phyloP scores from a whole-genome alignment of 1,140 invertebrate genomes.

The Ips nitidus region DNA sequence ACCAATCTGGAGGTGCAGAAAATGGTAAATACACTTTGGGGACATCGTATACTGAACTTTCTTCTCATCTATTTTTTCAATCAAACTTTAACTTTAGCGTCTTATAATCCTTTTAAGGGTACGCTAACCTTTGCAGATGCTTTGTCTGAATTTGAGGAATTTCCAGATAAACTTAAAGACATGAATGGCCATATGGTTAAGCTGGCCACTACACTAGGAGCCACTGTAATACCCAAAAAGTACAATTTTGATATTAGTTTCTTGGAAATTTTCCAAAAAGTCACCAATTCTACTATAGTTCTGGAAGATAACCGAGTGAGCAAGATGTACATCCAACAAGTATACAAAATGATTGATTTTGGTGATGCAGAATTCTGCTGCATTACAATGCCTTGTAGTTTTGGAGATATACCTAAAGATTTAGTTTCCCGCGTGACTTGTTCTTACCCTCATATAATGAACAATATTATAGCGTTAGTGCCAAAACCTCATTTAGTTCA shows the following conservation, averaged over 20 bases:
- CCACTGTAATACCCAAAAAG: background rate
- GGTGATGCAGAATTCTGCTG: constrained; percentile 4
- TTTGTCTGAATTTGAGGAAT: constrained; percentile 6
- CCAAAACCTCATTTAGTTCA: constrained; percentile 1
- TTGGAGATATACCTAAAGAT: background rate
- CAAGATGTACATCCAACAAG: background rate
- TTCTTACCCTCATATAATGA: constrained; percentile 14
- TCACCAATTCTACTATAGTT: constrained; percentile 2
- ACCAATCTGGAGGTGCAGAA: no score
- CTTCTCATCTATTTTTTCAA: no score
- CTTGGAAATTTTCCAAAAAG: background rate
- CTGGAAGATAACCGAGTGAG: background rate
- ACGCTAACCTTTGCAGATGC: no score
- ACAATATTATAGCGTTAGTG: constrained; percentile 12
- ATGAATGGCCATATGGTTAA: constrained; percentile 18
- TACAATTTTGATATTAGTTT: constrained; percentile 16
- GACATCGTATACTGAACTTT: no score
- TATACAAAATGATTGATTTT: background rate
- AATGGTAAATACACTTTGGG: no score
- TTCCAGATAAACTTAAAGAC: constrained; percentile 16
- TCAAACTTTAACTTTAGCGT: no score
- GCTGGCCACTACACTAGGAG: background rate
- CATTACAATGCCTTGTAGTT: constrained; percentile 6
- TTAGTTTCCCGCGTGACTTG: background rate
- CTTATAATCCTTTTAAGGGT: no score